phyloP scores from a whole-genome alignment of 1,140 invertebrate species.

The Meloidogyne exigua region DNA sequence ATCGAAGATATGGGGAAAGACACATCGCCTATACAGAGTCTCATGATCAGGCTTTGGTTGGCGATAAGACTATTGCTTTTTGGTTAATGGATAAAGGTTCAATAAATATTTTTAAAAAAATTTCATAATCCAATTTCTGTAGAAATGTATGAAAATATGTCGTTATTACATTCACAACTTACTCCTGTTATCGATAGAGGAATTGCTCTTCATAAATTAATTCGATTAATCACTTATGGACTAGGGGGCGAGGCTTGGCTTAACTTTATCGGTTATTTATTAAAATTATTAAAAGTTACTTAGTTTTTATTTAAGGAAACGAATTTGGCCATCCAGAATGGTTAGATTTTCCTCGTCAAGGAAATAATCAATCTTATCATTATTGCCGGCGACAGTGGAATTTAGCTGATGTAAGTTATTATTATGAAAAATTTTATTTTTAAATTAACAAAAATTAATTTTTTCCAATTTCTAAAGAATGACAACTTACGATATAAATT shows the following conservation, averaged over 20 bases:
- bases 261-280: conserved; percentile 80
- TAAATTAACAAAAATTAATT: conserved; percentile 63
- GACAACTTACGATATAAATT: conserved; percentile 80
- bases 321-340: conserved; percentile 99
- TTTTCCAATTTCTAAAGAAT: no score
- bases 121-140: conserved; percentile 67
- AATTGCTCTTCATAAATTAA: conserved; percentile 93
- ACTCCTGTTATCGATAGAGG: conserved; percentile 80
- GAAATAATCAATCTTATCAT: conserved; percentile 93
- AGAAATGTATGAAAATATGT: conserved; percentile 64
- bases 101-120: conserved; percentile 64
- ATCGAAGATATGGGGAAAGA: conserved; percentile 75
- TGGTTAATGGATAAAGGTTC: conserved; percentile 97
- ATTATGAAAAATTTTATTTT: conserved; percentile 66
- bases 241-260: conserved; percentile 94
- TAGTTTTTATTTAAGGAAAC: conserved; percentile 72
- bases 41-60: conserved; percentile 95
- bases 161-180: conserved; percentile 65
- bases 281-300: neutral
- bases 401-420: conserved; percentile 74
- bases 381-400: conserved; percentile 93
- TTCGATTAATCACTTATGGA: conserved; percentile 85
- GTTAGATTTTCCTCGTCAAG: conserved; percentile 93
- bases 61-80: conserved; percentile 97
- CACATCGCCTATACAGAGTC: conserved; percentile 94